Percentiles rank a stretch among this genome's conserved stretches.
Conservation (phyloP, 2,113 vertebrate genomes). For the Saimiri boliviensis region DNA sequence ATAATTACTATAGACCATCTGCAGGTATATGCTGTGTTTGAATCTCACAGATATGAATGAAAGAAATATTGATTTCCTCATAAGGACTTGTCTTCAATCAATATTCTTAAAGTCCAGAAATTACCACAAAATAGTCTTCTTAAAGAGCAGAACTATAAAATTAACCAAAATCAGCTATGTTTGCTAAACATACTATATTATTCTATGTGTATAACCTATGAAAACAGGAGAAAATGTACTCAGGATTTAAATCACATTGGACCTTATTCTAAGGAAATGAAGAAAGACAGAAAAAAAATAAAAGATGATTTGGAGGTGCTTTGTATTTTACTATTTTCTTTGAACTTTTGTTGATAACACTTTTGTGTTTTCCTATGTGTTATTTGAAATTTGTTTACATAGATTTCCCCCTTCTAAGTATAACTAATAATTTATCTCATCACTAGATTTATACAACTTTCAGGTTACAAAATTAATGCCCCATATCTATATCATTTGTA, state of each 20-base stretch:
- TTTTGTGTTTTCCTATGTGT: neutral
- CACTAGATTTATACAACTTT: constrained; percentile 74
- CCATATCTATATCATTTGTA: constrained; percentile 82
- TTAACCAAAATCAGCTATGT: neutral
- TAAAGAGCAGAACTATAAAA: neutral
- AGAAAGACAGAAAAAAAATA: neutral
- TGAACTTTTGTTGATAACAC: neutral
- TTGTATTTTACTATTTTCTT: neutral
- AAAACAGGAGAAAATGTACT: neutral
- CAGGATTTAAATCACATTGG: neutral
- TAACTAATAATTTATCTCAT: constrained; percentile 87
- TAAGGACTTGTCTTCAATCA: neutral
- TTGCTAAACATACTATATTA: neutral
- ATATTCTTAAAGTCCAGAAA: constrained; percentile 29
- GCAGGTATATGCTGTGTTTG: neutral
- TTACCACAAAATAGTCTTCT: constrained; percentile 13
- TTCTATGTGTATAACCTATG: neutral
- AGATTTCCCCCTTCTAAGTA: constrained; percentile 81
- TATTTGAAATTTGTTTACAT: constrained; percentile 83
- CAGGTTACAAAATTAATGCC: constrained; percentile 80
- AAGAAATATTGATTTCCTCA: constrained; percentile 26
- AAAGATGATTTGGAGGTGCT: neutral
- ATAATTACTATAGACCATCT: neutral
- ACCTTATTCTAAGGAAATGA: neutral
- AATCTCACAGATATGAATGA: neutral